A percentile compares a stretch with the other conserved stretches of the same genome.
Evolutionary conservation across 2,113 vertebrate species (phyloP).

Genomic region (Centropus unirufus): DNA sequence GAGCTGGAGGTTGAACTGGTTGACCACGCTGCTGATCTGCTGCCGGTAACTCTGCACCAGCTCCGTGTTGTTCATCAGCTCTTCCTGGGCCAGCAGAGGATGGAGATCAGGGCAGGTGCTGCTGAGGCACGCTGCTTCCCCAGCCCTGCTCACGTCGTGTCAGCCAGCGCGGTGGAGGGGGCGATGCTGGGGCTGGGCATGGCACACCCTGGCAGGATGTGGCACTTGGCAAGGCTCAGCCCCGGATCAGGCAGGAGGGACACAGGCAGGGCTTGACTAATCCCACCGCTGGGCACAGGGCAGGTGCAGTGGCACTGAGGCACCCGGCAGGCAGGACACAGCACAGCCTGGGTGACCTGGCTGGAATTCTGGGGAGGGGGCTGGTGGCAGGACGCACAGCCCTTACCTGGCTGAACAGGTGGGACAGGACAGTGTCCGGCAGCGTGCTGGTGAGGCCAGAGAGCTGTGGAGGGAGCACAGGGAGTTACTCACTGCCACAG

Average conservation of each 20-base stretch:
- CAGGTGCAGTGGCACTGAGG: not conserved
- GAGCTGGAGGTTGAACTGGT: slow-evolving; percentile 97
- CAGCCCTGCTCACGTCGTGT: accelerated
- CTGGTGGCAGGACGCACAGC: not conserved
- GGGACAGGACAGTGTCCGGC: slow-evolving; percentile 89
- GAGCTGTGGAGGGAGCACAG: slow-evolving; percentile 70
- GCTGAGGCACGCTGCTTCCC: accelerated
- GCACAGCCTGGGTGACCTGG: accelerated
- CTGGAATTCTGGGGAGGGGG: not conserved
- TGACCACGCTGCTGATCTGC: slow-evolving; percentile 91
- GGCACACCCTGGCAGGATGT: accelerated
- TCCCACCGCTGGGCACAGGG: not conserved
- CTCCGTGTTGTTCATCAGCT: slow-evolving; percentile 94
- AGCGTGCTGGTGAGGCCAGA: slow-evolving; percentile 91
- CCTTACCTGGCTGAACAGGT: slow-evolving; percentile 96
- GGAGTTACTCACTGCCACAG: accelerated
- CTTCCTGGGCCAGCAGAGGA: slow-evolving; percentile 80
- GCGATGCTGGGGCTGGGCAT: not conserved
- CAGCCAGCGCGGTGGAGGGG: accelerated
- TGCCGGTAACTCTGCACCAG: slow-evolving; percentile 95
- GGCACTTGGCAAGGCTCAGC: not conserved
- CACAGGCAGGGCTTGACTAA: not conserved
- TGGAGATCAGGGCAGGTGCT: not conserved
- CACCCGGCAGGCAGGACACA: not conserved
- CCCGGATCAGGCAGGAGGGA: not conserved